These are phyloP conservation scores for Peromyscus maniculatus DNA, from an alignment of 2,113 vertebrate genomes.

Conservation along the genomic window DNA sequence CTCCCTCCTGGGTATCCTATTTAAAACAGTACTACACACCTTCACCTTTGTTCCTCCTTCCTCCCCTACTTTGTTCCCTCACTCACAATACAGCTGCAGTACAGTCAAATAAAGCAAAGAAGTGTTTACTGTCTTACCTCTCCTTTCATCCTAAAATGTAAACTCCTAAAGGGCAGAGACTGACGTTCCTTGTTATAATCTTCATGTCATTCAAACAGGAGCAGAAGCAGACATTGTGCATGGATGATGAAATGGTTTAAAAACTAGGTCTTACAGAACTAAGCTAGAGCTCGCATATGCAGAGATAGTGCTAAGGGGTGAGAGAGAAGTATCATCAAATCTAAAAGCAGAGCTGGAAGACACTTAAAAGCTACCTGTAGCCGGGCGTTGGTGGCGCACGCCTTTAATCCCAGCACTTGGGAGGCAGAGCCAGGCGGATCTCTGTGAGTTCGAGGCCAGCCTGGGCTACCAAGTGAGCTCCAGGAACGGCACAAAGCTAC, in stretches of 20 bases:
- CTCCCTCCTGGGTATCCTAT: neutral
- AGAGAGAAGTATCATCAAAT: neutral
- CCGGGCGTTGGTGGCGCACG: too few species aligned
- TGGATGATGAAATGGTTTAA: neutral
- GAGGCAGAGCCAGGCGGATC: too few species aligned
- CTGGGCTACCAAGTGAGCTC: too few species aligned
- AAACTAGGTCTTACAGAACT: constrained; percentile 16
- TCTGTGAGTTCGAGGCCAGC: too few species aligned
- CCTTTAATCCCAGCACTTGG: too few species aligned
- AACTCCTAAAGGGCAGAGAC: neutral
- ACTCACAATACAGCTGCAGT: neutral
- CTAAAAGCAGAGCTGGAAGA: constrained; percentile 8
- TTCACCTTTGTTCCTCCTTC: neutral
- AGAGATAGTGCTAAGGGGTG: neutral
- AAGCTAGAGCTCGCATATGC: neutral
- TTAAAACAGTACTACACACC: neutral
- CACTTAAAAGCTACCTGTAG: neutral
- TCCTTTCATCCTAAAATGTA: neutral
- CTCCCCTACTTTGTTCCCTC: too few species aligned
- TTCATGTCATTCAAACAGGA: neutral
- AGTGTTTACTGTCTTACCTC: neutral
- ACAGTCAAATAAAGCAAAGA: neutral
- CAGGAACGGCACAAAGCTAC: too few species aligned
- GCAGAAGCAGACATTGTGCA: neutral
- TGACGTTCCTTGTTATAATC: neutral